Evolutionary conservation across 2,888 invertebrate genomes (phyloP), one percentile per base, ranked within the genome.

Genomic region (Deroplatys truncata): DNA sequence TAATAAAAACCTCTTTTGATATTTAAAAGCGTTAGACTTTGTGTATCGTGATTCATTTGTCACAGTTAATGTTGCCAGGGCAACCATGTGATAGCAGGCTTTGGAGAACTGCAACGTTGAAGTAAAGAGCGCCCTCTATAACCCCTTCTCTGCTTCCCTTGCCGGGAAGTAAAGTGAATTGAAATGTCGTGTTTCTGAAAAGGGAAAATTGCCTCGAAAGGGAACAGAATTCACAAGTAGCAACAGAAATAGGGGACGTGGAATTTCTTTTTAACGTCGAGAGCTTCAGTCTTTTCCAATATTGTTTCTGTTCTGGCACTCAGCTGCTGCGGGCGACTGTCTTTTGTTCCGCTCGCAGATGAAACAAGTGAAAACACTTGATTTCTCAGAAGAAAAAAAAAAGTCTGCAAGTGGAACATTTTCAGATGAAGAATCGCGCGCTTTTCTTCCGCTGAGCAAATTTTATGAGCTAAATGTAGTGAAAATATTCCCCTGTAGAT

Each of bases 111-210:
- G 13, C 5, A 56, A 56, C 56, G 16, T 56, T 20, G 56, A 56
- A 16, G 56, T 20, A 56, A 56, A 56, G 16, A 15, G 15, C 56
- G 20, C 20, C 56, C 56, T 20, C 56, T 72, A 25, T 20, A 72
- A 72, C 56, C 56, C 56, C 56, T 72, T 72, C 16, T 16, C 2
- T 8, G 49, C 49, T 16, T 16, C 56, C 56, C 85, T 29, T 28
- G 16, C 28, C 56, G 56, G 49, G 43, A 49, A 10, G 28, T 56
- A 56, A 85, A 49, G 85, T 49, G 85, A 85, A 85, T 85, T 85
- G 85, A 85, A 85, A 28, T 56, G 85, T 85, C 85, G 49, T 49
- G 85, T 85, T 85, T 56, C 85, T 85, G n/a, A 85, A 49, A 85
- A 87, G 87, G 2, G 43, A 31, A 86, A 87, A 83, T 87, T 87